Conservation (phyloP, 1,140 invertebrate species). For the Drosophila novamexicana region DNA sequence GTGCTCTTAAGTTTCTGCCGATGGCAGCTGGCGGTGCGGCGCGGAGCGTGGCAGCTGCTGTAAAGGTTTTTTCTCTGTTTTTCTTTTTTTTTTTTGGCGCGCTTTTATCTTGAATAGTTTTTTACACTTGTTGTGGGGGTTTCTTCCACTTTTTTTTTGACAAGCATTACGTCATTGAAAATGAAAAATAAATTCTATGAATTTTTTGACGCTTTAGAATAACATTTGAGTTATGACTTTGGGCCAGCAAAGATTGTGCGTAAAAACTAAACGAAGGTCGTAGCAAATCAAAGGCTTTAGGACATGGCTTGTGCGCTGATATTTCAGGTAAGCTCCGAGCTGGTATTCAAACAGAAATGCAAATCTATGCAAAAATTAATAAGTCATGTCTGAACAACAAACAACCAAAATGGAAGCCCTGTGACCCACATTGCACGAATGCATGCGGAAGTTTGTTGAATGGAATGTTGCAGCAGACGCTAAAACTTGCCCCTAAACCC, state of each 20-base stretch:
- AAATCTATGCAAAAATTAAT: slow-evolving; percentile 48
- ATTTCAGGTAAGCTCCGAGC: slow-evolving; percentile 5
- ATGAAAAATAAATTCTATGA: slow-evolving; percentile 43
- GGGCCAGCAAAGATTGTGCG: slow-evolving; percentile 4
- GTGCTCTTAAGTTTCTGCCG: slow-evolving; percentile 78
- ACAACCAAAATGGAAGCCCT: neutral
- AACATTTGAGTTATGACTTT: slow-evolving; percentile 12
- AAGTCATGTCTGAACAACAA: slow-evolving; percentile 9
- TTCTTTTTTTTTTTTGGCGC: slow-evolving; percentile 33
- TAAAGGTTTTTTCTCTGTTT: slow-evolving; percentile 46
- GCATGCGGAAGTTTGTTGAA: slow-evolving; percentile 70
- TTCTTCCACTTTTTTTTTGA: slow-evolving; percentile 41
- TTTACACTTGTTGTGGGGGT: slow-evolving; percentile 36
- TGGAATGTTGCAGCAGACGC: slow-evolving; percentile 36
- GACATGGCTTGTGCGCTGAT: neutral
- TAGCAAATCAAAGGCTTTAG: too few relatives aligned
- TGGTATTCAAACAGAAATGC: neutral
- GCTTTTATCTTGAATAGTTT: slow-evolving; percentile 65
- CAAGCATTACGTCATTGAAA: slow-evolving; percentile 70
- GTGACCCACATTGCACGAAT: slow-evolving; percentile 61
- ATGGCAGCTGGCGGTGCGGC: slow-evolving; percentile 54
- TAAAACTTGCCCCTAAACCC: neutral
- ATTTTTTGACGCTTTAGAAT: neutral
- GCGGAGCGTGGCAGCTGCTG: slow-evolving; percentile 16
- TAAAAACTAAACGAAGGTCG: slow-evolving; percentile 22